Percentiles rank a stretch among this genome's conserved stretches.
phyloP scores from a whole-genome alignment of 2,888 invertebrate species.

The Macaria notata region DNA sequence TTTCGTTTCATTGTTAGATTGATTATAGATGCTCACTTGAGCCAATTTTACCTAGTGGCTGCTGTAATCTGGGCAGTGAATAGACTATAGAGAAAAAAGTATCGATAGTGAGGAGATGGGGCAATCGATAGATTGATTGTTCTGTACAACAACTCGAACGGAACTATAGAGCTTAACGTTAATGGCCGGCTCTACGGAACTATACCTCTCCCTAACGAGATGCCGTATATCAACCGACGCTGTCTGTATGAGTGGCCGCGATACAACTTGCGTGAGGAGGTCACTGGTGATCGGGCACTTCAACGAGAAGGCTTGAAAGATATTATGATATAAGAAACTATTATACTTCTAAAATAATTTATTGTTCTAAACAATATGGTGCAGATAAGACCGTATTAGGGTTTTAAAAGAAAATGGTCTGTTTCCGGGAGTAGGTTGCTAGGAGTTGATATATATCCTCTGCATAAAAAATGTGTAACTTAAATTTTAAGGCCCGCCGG shows the following conservation, averaged over 20 bases:
- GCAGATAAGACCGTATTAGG: no score
- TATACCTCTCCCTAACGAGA: slow-evolving; percentile 21
- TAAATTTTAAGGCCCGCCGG: no score
- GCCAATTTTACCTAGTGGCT: slow-evolving; percentile 14
- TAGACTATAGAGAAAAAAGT: slow-evolving; percentile 34
- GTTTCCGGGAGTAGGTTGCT: no score
- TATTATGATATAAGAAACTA: no score
- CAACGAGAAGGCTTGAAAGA: no score
- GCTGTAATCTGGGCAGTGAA: slow-evolving; percentile 20
- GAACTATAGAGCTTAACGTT: slow-evolving; percentile 33
- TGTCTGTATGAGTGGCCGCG: slow-evolving; percentile 2
- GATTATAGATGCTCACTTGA: slow-evolving; percentile 19
- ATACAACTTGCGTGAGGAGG: no score
- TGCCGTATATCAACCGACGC: slow-evolving; percentile 15
- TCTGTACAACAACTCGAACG: slow-evolving; percentile 29
- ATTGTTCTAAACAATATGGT: no score
- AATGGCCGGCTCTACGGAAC: slow-evolving; percentile 36
- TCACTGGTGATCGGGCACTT: no score
- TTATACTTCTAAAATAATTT: no score
- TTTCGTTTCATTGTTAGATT: slow-evolving; percentile 12
- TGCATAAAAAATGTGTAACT: no score
- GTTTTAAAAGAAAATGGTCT: no score
- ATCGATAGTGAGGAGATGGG: slow-evolving; percentile 36
- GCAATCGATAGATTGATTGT: slow-evolving; percentile 46
- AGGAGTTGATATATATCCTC: no score